Evolutionary conservation across 2,113 vertebrate species (phyloP).

Genomic region (Blennius ocellaris): DNA sequence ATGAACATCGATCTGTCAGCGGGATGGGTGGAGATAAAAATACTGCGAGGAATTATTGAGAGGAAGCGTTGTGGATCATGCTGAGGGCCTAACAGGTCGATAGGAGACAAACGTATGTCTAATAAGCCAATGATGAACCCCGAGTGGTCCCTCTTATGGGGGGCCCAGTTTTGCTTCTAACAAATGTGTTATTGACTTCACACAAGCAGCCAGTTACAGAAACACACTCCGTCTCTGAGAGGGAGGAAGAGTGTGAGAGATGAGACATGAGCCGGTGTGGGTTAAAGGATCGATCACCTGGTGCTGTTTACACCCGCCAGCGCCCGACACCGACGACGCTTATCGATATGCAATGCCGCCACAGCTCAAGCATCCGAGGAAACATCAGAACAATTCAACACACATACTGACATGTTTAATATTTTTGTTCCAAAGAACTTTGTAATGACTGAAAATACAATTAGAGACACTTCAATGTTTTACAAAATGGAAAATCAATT

Average conservation of each 20-base stretch:
- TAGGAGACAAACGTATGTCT: constrained; percentile 75
- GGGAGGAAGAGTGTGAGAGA: constrained; percentile 26
- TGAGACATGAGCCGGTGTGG: constrained; percentile 33
- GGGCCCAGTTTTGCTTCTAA: constrained; percentile 40
- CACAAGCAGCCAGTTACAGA: constrained; percentile 50
- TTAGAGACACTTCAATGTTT: constrained; percentile 42
- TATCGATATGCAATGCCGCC: constrained; percentile 51
- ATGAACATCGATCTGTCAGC: constrained; percentile 53
- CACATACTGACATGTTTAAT: background rate
- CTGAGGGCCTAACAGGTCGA: constrained; percentile 64
- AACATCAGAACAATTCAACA: constrained; percentile 36
- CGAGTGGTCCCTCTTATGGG: constrained; percentile 63
- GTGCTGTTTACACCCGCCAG: constrained; percentile 45
- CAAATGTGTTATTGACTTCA: constrained; percentile 77
- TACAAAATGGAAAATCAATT: constrained; percentile 58
- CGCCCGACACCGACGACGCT: constrained; percentile 42
- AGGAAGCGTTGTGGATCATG: constrained; percentile 59
- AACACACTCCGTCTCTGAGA: constrained; percentile 35
- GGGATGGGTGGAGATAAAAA: constrained; percentile 14
- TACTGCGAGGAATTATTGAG: constrained; percentile 20
- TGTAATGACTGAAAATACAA: constrained; percentile 27
- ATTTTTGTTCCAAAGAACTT: constrained; percentile 15
- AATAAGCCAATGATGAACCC: constrained; percentile 77
- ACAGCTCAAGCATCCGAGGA: constrained; percentile 34
- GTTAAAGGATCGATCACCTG: constrained; percentile 62